Evolutionary conservation across 2,113 vertebrate genomes (phyloP).

Genomic region (Parus major): DNA sequence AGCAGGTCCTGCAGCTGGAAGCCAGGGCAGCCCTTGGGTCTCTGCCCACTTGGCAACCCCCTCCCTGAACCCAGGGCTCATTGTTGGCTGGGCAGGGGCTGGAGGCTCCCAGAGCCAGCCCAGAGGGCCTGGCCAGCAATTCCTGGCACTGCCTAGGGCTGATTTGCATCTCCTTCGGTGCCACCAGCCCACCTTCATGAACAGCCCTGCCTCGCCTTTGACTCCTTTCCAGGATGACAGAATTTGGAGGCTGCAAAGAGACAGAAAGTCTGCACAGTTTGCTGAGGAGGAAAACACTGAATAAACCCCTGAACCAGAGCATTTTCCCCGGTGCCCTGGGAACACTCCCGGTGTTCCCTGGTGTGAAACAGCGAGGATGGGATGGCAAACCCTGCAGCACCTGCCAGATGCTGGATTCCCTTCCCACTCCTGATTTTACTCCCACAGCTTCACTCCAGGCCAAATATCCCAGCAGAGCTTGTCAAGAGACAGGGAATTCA

Average conservation of each 20-base stretch:
- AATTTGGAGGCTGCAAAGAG: background rate
- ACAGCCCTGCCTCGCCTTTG: background rate
- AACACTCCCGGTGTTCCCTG: rapidly evolving
- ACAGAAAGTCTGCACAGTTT: background rate
- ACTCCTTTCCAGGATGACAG: background rate
- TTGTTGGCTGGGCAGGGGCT: background rate
- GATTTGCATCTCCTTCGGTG: slow-evolving; percentile 2
- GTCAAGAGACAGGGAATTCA: background rate
- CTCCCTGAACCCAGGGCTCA: background rate
- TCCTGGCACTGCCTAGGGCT: background rate
- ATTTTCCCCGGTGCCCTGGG: background rate
- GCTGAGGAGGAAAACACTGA: background rate
- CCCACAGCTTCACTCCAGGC: background rate
- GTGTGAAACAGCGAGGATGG: background rate
- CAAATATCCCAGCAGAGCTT: background rate
- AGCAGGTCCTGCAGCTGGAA: background rate
- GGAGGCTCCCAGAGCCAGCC: background rate
- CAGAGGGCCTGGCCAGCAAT: background rate
- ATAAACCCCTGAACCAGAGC: background rate
- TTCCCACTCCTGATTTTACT: background rate
- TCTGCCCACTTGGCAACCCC: background rate
- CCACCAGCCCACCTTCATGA: background rate
- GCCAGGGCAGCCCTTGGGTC: background rate
- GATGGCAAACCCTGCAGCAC: background rate
- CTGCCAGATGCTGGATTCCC: slow-evolving; percentile 18